Conservation (phyloP, 2,888 invertebrate genomes). For the Rhimphoctona megacephalus region DNA sequence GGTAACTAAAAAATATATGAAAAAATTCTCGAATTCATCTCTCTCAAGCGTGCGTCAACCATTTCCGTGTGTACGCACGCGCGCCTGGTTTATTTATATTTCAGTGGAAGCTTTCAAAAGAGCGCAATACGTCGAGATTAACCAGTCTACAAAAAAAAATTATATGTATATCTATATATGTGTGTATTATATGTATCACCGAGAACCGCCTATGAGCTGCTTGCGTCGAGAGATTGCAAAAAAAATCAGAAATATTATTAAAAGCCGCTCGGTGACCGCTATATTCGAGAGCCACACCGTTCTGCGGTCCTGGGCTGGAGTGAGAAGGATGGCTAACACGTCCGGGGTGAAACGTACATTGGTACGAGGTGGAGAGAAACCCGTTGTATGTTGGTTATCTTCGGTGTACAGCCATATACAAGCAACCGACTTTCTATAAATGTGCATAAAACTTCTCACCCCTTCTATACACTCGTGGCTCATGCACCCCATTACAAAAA, state of each 20-base stretch:
- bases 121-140: conserved; percentile 83
- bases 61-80: conserved; percentile 24
- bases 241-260: conserved; percentile 81
- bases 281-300: conserved; percentile 58
- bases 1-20: conserved; percentile 55
- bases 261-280: conserved; percentile 77
- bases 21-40: conserved; percentile 64
- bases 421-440: conserved; percentile 71
- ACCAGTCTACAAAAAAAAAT: conserved; percentile 74
- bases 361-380: conserved; percentile 46
- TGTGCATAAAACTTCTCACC: conserved; percentile 64
- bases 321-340: conserved; percentile 49
- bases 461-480: conserved; percentile 45
- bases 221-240: conserved; percentile 63
- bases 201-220: conserved; percentile 79
- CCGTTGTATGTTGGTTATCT: conserved; percentile 74
- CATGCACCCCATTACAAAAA: conserved; percentile 64
- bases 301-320: conserved; percentile 53
- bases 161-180: conserved; percentile 33
- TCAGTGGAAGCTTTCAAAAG: conserved; percentile 82
- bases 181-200: conserved; percentile 66
- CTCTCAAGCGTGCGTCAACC: conserved; percentile 45
- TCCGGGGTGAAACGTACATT: conserved; percentile 47
- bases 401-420: conserved; percentile 76
- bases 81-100: conserved; percentile 80